A percentile compares a stretch with the other conserved stretches of the same genome.
These are phyloP conservation scores for Tipula confusa DNA, from an alignment of 2,888 invertebrate species.

Conservation along the genomic window DNA sequence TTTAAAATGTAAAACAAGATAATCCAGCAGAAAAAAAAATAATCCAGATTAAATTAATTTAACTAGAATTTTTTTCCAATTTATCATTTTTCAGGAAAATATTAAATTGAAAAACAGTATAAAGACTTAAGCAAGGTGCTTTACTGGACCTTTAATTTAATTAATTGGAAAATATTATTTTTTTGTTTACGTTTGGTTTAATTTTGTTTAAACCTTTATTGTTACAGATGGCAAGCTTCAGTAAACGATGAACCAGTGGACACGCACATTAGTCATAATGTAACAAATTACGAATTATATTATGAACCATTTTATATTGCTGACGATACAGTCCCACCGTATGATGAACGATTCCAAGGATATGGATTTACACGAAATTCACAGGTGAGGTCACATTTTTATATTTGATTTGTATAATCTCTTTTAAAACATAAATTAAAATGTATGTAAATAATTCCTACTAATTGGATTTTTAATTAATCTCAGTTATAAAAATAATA, in stretches of 20 bases:
- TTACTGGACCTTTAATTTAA: neutral
- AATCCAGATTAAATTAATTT: neutral
- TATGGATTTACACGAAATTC: slow-evolving; percentile 91
- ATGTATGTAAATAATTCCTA: neutral
- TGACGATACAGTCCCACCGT: slow-evolving; percentile 72
- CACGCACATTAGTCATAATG: slow-evolving; percentile 76
- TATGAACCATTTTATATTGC: slow-evolving; percentile 92
- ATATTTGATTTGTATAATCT: neutral
- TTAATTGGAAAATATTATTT: neutral
- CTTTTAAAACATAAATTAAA: neutral
- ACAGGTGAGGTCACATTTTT: slow-evolving; percentile 59
- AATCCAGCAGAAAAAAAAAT: neutral
- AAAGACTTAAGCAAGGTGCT: neutral
- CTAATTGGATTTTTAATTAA: too few relatives aligned
- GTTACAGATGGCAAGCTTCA: slow-evolving; percentile 56
- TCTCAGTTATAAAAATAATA: too few relatives aligned
- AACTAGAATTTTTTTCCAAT: neutral
- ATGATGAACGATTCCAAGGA: slow-evolving; percentile 85
- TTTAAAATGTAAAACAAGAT: neutral
- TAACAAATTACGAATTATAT: slow-evolving; percentile 76
- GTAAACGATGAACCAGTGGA: slow-evolving; percentile 56
- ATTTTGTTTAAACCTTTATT: neutral
- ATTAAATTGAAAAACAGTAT: neutral
- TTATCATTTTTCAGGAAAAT: neutral
- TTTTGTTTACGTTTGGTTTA: too few relatives aligned